phyloP scores from a whole-genome alignment of 2,888 invertebrate species.

The Micoletzkya japonica region DNA sequence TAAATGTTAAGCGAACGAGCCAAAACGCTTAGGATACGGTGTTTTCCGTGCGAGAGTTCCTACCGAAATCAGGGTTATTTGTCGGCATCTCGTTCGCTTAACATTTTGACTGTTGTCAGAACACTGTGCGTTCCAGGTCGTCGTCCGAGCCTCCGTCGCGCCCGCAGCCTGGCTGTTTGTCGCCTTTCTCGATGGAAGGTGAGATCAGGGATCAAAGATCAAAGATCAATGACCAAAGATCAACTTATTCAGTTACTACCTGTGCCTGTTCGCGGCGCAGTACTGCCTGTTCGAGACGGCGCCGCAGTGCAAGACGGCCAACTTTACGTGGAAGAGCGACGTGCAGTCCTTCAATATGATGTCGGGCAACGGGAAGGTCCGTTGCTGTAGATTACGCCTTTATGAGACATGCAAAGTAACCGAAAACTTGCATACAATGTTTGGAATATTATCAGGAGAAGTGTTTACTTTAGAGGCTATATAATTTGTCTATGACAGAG shows the following conservation, averaged over 20 bases:
- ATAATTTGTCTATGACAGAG: too few species aligned
- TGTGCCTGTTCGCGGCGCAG: slow-evolving; percentile 45
- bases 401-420: too few species aligned
- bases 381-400: too few species aligned
- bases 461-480: too few species aligned
- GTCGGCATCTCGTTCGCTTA: too few species aligned
- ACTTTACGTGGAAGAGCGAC: slow-evolving; percentile 35
- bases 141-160: slow-evolving; percentile 49
- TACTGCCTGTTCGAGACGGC: slow-evolving; percentile 43
- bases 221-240: background rate
- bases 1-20: too few species aligned
- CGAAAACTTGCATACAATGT: too few species aligned
- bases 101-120: too few species aligned
- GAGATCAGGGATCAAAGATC: background rate
- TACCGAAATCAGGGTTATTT: too few species aligned
- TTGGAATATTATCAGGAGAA: too few species aligned
- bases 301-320: slow-evolving; percentile 39
- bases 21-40: too few species aligned
- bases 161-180: slow-evolving; percentile 59
- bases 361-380: slow-evolving; percentile 41
- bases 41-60: too few species aligned
- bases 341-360: slow-evolving; percentile 33
- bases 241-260: slow-evolving; percentile 49
- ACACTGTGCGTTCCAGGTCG: slow-evolving; percentile 29
- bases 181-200: slow-evolving; percentile 54